Percentiles rank a stretch among this genome's conserved stretches.
phyloP scores from a whole-genome alignment of 2,797 vertebrate species.

The Macrochelys suwanniensis region DNA sequence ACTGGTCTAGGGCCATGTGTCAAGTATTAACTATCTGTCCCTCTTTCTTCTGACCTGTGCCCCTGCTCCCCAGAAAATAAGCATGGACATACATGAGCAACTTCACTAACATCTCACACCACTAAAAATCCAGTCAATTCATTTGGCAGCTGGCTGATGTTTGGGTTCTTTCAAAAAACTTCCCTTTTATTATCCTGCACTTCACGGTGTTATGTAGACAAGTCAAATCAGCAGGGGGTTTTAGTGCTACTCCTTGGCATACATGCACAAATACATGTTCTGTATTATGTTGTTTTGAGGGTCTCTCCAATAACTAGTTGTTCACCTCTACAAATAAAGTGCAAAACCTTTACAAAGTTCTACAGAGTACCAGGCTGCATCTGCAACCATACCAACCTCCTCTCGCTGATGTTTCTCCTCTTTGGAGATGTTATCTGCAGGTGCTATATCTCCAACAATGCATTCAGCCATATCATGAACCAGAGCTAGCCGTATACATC shows the following conservation, averaged over 20 bases:
- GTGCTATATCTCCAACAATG: constrained; percentile 98
- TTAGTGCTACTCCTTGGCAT: background rate
- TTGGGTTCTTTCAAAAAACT: background rate
- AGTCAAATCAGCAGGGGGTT: background rate
- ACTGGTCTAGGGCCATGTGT: background rate
- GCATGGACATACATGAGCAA: background rate
- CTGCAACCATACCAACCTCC: constrained; percentile 82
- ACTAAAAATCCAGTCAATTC: background rate
- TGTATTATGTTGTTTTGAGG: background rate
- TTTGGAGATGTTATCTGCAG: constrained; percentile 95
- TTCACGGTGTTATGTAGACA: rapidly evolving
- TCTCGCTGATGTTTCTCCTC: constrained; percentile 94
- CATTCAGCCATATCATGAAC: constrained; percentile 99
- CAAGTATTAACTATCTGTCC: background rate
- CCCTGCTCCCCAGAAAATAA: background rate
- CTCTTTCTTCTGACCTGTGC: background rate
- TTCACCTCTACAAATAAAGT: background rate
- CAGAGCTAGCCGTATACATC: constrained; percentile 94
- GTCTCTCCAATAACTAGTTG: background rate
- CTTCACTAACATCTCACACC: background rate
- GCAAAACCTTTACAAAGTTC: background rate
- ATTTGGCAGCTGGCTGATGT: background rate
- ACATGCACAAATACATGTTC: background rate
- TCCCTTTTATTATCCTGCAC: background rate
- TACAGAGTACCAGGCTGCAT: background rate